Percentiles rank a stretch among this genome's conserved stretches.
Evolutionary conservation across 2,113 vertebrate species (phyloP).

Genomic region (Haemorhous mexicanus): DNA sequence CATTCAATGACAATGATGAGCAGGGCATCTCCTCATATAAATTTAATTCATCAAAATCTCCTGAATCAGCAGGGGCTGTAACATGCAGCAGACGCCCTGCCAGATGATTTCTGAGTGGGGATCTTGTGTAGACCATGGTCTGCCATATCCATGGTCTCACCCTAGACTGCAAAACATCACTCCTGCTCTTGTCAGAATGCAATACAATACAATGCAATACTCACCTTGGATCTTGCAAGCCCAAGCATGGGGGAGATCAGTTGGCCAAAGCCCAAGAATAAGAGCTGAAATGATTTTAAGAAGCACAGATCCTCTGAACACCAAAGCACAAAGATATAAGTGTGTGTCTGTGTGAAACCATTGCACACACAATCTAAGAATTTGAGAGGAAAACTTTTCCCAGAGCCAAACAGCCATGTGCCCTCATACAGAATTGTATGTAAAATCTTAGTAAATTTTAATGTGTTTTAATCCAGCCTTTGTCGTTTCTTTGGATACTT

Average conservation of each 20-base stretch:
- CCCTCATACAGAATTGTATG: not conserved
- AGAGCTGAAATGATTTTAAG: not conserved
- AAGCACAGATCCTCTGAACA: not conserved
- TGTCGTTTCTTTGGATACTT: not conserved
- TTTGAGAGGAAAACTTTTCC: not conserved
- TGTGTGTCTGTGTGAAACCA: not conserved
- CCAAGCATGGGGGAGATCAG: not conserved
- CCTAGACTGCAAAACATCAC: not conserved
- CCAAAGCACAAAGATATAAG: not conserved
- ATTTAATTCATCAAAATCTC: not conserved
- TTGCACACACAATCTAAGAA: rapidly evolving
- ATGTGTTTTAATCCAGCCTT: not conserved
- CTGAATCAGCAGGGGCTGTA: not conserved
- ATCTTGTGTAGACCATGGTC: not conserved
- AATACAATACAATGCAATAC: not conserved
- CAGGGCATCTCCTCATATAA: rapidly evolving
- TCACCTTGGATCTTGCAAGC: not conserved
- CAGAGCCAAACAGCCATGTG: not conserved
- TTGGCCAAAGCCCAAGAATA: not conserved
- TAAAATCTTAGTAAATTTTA: not conserved
- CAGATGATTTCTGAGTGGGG: not conserved
- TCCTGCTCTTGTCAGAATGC: not conserved
- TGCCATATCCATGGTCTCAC: not conserved
- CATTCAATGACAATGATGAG: not conserved
- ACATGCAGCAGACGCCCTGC: not conserved